phyloP scores from a whole-genome alignment of 2,888 invertebrate genomes.

The Pseudococcus jackbeardsleyi region DNA sequence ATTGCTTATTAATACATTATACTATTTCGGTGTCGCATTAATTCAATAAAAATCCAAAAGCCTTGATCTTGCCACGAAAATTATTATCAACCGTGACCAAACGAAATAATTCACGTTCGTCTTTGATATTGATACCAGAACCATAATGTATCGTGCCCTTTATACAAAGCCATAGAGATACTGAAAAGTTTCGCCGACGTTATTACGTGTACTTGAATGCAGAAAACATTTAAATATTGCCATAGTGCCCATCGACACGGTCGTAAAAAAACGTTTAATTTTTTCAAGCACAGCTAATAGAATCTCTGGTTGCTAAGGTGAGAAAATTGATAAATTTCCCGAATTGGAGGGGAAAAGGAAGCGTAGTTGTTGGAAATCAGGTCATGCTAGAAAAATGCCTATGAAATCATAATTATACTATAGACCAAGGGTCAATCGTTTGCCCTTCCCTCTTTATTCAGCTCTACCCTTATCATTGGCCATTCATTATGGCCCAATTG shows the following conservation, averaged over 20 bases:
- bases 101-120: background rate
- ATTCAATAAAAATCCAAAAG: background rate
- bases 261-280: too few species aligned
- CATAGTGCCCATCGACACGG: background rate
- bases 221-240: background rate
- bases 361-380: too few species aligned
- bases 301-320: too few species aligned
- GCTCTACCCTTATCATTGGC: too few species aligned
- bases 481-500: too few species aligned
- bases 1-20: constrained; percentile 33
- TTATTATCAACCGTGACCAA: constrained; percentile 32
- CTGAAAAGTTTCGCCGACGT: background rate
- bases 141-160: background rate
- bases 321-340: too few species aligned
- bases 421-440: too few species aligned
- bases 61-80: constrained; percentile 17
- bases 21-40: background rate
- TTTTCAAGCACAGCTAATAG: too few species aligned
- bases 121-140: background rate
- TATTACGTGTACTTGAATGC: background rate
- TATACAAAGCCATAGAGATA: background rate
- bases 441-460: too few species aligned
- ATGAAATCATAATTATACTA: too few species aligned
- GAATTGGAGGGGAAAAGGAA: too few species aligned
- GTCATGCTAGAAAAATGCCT: too few species aligned